Conservation (phyloP, 2,888 invertebrate genomes). For the Graphium colonna region DNA sequence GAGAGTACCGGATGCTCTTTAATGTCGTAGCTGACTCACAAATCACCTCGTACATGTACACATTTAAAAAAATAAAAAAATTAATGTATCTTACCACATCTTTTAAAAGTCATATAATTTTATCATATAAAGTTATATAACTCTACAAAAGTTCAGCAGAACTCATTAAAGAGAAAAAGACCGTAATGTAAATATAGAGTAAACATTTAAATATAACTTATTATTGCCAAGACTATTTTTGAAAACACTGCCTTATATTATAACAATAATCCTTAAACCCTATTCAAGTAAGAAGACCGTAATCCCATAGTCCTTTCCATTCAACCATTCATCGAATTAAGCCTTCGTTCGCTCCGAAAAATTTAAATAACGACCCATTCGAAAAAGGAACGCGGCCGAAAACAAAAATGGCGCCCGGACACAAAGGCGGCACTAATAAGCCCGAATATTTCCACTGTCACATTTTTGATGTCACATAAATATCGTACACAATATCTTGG, state of each 20-base stretch:
- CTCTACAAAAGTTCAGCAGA: no score
- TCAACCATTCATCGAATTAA: neutral
- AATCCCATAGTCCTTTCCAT: neutral
- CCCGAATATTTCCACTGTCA: constrained; percentile 14
- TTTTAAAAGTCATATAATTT: no score
- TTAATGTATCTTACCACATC: no score
- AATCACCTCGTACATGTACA: no score
- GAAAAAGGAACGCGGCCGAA: neutral
- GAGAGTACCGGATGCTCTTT: no score
- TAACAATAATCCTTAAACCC: neutral
- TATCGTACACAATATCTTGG: constrained; percentile 20
- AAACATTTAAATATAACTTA: no score
- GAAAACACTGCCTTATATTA: neutral
- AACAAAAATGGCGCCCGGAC: neutral
- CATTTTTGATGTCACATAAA: constrained; percentile 23
- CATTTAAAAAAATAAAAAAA: no score
- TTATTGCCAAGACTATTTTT: no score
- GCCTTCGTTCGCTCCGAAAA: neutral
- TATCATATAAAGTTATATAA: no score
- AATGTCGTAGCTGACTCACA: no score
- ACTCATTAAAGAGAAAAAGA: no score
- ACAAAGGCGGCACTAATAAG: constrained; percentile 9
- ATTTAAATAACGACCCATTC: constrained; percentile 6
- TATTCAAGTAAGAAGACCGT: neutral
- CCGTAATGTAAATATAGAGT: no score